A percentile compares a stretch with the other conserved stretches of the same genome.
These are phyloP conservation scores for Chloromyia formosa DNA, from an alignment of 2,888 invertebrate genomes.

Conservation along the genomic window DNA sequence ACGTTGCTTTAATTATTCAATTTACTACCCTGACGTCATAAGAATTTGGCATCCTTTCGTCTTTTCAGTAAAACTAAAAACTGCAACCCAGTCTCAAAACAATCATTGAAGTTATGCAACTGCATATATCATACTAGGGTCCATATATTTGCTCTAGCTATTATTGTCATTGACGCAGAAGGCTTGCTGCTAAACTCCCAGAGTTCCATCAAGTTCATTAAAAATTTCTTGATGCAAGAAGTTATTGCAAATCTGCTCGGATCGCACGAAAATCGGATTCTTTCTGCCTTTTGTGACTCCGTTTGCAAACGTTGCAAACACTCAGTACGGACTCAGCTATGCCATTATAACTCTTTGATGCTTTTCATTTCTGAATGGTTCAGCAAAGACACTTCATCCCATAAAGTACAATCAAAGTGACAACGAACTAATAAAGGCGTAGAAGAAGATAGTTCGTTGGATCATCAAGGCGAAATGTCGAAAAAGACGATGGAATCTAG, in stretches of 20 bases:
- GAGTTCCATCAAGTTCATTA: constrained; percentile 42
- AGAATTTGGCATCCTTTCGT: too few relatives aligned
- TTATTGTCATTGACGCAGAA: constrained; percentile 31
- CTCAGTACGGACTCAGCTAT: constrained; percentile 16
- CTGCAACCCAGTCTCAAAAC: background rate
- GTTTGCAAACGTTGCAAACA: background rate
- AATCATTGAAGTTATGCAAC: constrained; percentile 19
- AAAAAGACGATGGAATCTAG: constrained; percentile 37
- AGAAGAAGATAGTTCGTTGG: constrained; percentile 17
- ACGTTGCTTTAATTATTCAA: too few relatives aligned
- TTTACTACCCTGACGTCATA: too few relatives aligned
- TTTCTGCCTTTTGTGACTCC: constrained; percentile 1
- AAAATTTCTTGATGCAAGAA: constrained; percentile 37
- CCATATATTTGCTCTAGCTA: constrained; percentile 30
- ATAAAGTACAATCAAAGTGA: constrained; percentile 51
- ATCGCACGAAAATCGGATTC: constrained; percentile 23
- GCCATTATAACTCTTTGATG: constrained; percentile 29
- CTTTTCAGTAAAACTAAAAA: too few relatives aligned
- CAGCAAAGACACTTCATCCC: constrained; percentile 43
- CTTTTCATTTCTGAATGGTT: constrained; percentile 30
- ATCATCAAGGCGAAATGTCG: constrained; percentile 40
- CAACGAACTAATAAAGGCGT: constrained; percentile 49
- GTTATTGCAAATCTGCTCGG: constrained; percentile 15
- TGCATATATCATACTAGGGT: constrained; percentile 7
- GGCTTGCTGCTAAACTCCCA: background rate